Conservation (phyloP, 2,888 invertebrate genomes). For the Amphipoea lucens region DNA sequence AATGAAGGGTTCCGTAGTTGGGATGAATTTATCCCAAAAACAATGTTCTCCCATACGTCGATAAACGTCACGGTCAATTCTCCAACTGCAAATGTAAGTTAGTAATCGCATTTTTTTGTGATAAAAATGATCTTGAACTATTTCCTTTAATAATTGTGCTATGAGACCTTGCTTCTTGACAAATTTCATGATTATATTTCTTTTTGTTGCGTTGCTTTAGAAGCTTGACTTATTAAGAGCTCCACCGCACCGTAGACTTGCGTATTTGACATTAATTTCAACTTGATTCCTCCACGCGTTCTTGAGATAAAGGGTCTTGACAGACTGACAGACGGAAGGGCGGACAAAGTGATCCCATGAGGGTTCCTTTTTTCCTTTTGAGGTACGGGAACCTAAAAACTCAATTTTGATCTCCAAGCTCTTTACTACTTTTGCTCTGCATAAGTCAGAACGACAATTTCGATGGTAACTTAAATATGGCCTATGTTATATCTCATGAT, state of each 20-base stretch:
- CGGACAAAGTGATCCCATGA: background rate
- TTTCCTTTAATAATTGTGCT: too few relatives aligned
- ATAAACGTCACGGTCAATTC: too few relatives aligned
- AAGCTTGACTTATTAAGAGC: background rate
- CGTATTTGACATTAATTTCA: background rate
- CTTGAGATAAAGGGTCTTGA: background rate
- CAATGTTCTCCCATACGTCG: too few relatives aligned
- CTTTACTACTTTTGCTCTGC: background rate
- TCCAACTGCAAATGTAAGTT: too few relatives aligned
- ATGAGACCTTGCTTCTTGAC: too few relatives aligned
- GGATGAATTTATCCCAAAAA: too few relatives aligned
- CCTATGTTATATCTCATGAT: background rate
- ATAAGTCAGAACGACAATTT: background rate
- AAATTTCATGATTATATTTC: background rate
- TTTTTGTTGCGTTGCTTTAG: background rate
- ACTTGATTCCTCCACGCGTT: background rate
- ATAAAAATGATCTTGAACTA: too few relatives aligned
- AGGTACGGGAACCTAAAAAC: background rate
- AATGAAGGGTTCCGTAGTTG: too few relatives aligned
- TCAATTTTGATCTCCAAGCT: background rate
- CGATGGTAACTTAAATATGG: background rate
- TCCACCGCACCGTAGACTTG: background rate
- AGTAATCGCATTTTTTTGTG: too few relatives aligned
- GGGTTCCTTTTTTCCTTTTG: background rate
- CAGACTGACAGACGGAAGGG: background rate